These are phyloP conservation scores for Augochlora pura DNA, from an alignment of 1,140 invertebrate genomes.

Conservation along the genomic window DNA sequence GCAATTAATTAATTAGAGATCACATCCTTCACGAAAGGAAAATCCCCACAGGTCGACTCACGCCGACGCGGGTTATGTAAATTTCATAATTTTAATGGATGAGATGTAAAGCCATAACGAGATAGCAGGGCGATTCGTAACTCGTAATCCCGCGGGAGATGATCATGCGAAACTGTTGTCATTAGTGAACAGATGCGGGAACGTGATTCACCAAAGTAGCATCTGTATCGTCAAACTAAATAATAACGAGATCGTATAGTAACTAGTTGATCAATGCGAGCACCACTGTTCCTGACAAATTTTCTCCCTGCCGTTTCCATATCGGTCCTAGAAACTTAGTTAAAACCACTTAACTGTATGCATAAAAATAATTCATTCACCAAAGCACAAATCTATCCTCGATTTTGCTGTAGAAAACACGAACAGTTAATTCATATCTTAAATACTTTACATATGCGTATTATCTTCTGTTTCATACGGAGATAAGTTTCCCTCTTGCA, in stretches of 20 bases:
- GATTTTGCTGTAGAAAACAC: too few relatives aligned
- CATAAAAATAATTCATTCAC: too few relatives aligned
- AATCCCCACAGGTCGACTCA: neutral
- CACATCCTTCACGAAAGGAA: neutral
- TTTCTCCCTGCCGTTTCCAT: too few relatives aligned
- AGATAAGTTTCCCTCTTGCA: too few relatives aligned
- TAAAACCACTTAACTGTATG: too few relatives aligned
- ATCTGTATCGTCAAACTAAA: neutral
- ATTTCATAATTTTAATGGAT: constrained; percentile 27
- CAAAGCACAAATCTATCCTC: too few relatives aligned
- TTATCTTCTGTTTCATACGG: too few relatives aligned
- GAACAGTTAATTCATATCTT: too few relatives aligned
- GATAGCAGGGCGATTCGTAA: neutral
- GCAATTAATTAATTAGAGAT: too few relatives aligned
- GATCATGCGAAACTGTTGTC: constrained; percentile 13
- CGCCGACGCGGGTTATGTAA: neutral
- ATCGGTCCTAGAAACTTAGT: too few relatives aligned
- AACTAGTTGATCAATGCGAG: neutral
- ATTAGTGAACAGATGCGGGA: constrained; percentile 14
- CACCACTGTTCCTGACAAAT: neutral
- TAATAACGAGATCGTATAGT: neutral
- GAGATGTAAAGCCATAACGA: constrained; percentile 25
- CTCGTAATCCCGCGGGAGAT: constrained; percentile 20
- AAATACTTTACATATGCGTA: too few relatives aligned
- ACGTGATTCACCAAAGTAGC: constrained; percentile 3